Evolutionary conservation across 2,888 invertebrate genomes (phyloP).

Genomic region (Dexiosoma caninum): DNA sequence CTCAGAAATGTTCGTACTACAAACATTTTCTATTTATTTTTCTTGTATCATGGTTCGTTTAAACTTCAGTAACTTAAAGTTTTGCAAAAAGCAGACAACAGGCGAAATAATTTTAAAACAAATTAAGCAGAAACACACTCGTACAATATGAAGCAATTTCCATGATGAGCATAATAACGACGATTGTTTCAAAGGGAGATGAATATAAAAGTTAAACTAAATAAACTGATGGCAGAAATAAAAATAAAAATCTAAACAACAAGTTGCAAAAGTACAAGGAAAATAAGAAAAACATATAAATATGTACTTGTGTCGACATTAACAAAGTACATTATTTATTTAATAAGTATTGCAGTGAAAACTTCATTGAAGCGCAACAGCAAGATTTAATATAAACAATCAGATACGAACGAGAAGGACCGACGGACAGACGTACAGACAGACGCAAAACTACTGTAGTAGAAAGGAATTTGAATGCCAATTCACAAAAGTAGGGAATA

Average conservation of each 20-base stretch:
- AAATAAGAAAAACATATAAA: not conserved
- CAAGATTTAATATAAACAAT: slow-evolving; percentile 10
- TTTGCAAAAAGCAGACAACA: not conserved
- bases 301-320: not conserved
- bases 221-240: not conserved
- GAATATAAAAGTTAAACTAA: slow-evolving; percentile 17
- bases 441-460: not conserved
- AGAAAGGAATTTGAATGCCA: not conserved
- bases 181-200: slow-evolving; percentile 19
- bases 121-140: not conserved
- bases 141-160: slow-evolving; percentile 46
- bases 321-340: not conserved
- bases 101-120: not conserved
- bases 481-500: slow-evolving; percentile 19
- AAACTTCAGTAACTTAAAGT: not conserved
- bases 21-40: slow-evolving; percentile 44
- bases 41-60: not conserved
- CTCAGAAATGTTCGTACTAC: too few relatives aligned
- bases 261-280: slow-evolving; percentile 1
- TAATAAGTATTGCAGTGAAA: slow-evolving; percentile 4
- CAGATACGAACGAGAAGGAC: not conserved
- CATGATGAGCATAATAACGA: slow-evolving; percentile 24
- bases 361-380: slow-evolving; percentile 3
- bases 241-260: slow-evolving; percentile 16
- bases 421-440: not conserved